Percentiles rank a stretch among this genome's conserved stretches.
phyloP scores from a whole-genome alignment of 2,113 vertebrate species.

The Apeltes quadracus region DNA sequence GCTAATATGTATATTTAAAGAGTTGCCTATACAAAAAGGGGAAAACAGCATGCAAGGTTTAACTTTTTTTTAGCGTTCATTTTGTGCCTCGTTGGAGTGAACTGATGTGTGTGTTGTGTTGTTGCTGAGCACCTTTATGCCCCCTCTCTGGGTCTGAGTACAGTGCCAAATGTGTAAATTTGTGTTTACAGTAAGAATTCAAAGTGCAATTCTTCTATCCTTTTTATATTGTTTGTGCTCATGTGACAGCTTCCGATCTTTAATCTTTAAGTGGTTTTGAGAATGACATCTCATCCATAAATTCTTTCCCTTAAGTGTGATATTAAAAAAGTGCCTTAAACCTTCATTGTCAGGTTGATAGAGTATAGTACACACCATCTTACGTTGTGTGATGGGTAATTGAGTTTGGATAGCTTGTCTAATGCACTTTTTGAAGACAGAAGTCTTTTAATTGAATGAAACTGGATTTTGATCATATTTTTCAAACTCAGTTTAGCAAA shows the following conservation, averaged over 20 bases:
- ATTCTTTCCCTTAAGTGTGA: background rate
- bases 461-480: slow-evolving; percentile 11
- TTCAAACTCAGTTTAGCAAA: background rate
- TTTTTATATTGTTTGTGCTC: background rate
- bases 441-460: slow-evolving; percentile 28
- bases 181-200: slow-evolving; percentile 40
- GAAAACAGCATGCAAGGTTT: background rate
- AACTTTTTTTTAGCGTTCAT: slow-evolving; percentile 5
- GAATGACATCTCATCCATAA: background rate
- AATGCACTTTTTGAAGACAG: slow-evolving; percentile 36
- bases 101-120: slow-evolving; percentile 31
- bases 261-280: background rate
- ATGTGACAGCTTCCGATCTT: background rate
- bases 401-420: background rate
- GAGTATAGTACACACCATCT: slow-evolving; percentile 1
- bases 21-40: background rate
- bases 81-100: slow-evolving; percentile 37
- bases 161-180: slow-evolving; percentile 35
- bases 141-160: slow-evolving; percentile 3
- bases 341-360: background rate
- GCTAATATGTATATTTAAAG: slow-evolving; percentile 11
- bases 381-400: background rate
- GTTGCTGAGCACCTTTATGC: background rate
- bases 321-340: slow-evolving; percentile 50
- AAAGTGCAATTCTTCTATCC: slow-evolving; percentile 26